Conservation (phyloP, 2,113 vertebrate species). For the Stercorarius parasiticus region DNA sequence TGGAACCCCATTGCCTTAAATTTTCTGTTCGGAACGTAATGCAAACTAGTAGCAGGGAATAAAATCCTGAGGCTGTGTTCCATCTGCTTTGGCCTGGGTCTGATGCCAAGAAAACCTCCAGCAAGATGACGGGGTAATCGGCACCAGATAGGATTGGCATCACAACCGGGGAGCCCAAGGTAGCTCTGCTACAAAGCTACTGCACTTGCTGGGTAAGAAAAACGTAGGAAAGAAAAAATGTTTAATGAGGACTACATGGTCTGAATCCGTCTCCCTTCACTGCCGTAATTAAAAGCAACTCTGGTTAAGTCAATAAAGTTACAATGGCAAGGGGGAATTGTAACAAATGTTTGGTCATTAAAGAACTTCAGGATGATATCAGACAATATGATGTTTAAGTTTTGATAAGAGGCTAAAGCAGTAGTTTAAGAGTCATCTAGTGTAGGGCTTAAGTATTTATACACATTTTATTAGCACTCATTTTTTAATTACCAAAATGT, state of each 20-base stretch:
- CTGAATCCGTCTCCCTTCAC: not conserved
- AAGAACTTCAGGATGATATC: not conserved
- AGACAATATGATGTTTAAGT: not conserved
- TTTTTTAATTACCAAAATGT: not conserved
- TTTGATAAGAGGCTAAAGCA: not conserved
- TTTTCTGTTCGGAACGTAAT: not conserved
- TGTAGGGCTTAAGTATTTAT: slow-evolving; percentile 12
- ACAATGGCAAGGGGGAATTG: not conserved
- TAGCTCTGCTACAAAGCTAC: not conserved
- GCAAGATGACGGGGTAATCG: not conserved
- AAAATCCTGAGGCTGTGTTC: not conserved
- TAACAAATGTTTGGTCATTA: not conserved
- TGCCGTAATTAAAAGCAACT: not conserved
- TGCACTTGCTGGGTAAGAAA: not conserved
- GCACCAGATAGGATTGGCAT: accelerated
- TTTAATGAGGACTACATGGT: not conserved
- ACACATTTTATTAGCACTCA: not conserved
- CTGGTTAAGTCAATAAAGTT: not conserved
- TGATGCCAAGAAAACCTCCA: not conserved
- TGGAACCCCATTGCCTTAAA: not conserved
- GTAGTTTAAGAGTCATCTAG: not conserved
- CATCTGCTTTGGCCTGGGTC: not conserved
- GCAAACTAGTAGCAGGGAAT: not conserved
- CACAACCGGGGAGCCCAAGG: not conserved
- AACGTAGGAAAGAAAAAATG: accelerated